Percentiles rank a stretch among this genome's conserved stretches.
phyloP scores from a whole-genome alignment of 2,113 vertebrate species.

The Cololabis saira region DNA sequence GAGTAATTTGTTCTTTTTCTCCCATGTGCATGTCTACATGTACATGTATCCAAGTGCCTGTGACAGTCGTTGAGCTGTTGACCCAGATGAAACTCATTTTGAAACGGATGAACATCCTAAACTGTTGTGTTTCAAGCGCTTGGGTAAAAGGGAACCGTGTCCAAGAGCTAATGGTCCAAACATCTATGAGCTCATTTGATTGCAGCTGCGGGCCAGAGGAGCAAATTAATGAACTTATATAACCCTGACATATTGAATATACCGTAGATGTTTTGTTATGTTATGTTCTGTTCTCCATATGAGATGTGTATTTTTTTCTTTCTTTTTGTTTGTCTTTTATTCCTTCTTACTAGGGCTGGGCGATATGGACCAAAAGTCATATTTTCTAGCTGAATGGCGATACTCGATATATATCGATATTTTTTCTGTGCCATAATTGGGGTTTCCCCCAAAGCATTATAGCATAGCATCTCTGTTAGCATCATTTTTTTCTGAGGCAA shows the following conservation, averaged over 20 bases:
- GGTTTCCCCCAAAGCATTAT: too few relatives aligned
- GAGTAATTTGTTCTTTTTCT: too few relatives aligned
- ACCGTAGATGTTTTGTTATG: neutral
- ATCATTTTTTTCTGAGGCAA: too few relatives aligned
- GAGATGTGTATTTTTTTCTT: neutral
- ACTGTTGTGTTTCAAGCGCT: constrained; percentile 28
- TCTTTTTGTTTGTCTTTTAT: neutral
- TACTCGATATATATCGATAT: too few relatives aligned
- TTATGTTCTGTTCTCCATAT: neutral
- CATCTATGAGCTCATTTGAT: constrained; percentile 41
- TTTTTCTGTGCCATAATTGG: too few relatives aligned
- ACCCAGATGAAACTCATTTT: constrained; percentile 19
- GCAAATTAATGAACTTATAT: neutral
- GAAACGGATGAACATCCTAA: constrained; percentile 38
- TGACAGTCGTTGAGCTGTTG: constrained; percentile 49
- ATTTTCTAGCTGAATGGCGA: too few relatives aligned
- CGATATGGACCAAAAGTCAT: too few relatives aligned
- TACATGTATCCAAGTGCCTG: too few relatives aligned
- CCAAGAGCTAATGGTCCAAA: constrained; percentile 31
- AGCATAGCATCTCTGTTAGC: too few relatives aligned
- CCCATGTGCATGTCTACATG: too few relatives aligned
- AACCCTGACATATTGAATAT: neutral
- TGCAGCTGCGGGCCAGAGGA: constrained; percentile 17
- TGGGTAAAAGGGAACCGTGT: constrained; percentile 8
- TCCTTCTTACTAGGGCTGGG: too few relatives aligned